Evolutionary conservation across 2,888 invertebrate species (phyloP).

Genomic region (Papilio elwesi): DNA sequence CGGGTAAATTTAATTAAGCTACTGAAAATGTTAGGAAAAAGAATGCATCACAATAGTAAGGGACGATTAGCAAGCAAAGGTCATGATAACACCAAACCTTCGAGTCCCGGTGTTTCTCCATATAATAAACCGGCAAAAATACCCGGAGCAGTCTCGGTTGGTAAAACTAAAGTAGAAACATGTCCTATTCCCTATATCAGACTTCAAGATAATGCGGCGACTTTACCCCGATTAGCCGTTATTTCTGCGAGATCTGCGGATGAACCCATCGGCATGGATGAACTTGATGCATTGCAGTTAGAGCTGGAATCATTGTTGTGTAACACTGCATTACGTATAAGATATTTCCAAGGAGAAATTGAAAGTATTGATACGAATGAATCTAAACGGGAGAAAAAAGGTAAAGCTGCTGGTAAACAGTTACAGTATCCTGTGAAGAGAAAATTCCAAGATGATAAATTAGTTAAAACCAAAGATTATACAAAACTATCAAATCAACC

Average conservation of each 20-base stretch:
- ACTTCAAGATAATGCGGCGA: constrained; percentile 87
- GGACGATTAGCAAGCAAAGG: constrained; percentile 80
- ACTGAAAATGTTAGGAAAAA: constrained; percentile 75
- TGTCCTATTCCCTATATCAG: constrained; percentile 87
- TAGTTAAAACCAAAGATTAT: constrained; percentile 84
- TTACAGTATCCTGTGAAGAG: constrained; percentile 83
- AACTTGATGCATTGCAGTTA: constrained; percentile 93
- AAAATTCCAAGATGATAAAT: constrained; percentile 83
- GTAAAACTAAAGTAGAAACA: constrained; percentile 74
- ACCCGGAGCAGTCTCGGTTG: constrained; percentile 69
- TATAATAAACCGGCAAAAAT: constrained; percentile 79
- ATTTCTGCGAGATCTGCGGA: constrained; percentile 88
- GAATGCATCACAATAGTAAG: constrained; percentile 81
- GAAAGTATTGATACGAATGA: constrained; percentile 86
- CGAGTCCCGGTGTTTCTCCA: constrained; percentile 78
- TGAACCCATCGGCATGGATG: constrained; percentile 93
- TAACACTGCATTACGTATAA: constrained; percentile 90
- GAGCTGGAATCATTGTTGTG: constrained; percentile 94
- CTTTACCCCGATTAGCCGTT: constrained; percentile 87
- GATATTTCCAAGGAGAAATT: constrained; percentile 91
- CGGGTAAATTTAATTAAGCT: constrained; percentile 68
- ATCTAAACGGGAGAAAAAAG: constrained; percentile 80
- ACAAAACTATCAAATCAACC: constrained; percentile 81
- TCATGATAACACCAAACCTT: constrained; percentile 78
- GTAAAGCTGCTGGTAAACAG: constrained; percentile 81